Evolutionary conservation across 2,797 vertebrate species (phyloP).

Genomic region (Ciconia nigra): DNA sequence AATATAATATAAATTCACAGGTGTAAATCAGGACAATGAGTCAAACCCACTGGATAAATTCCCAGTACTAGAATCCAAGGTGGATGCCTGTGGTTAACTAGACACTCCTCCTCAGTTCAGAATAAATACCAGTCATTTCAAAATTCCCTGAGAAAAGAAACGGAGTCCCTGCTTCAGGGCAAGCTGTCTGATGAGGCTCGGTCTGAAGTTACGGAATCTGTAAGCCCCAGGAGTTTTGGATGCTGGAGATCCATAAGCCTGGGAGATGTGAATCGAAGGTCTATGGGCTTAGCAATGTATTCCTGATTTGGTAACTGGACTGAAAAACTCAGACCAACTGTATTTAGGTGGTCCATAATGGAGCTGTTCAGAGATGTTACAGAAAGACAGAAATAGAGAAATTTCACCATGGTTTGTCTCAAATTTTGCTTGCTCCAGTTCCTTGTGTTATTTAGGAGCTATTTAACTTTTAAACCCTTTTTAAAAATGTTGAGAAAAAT

Average conservation of each 20-base stretch:
- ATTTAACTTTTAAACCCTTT: neutral
- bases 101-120: neutral
- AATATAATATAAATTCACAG: conserved; percentile 13
- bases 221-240: neutral
- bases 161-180: neutral
- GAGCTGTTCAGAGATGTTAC: neutral
- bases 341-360: neutral
- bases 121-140: conserved; percentile 5
- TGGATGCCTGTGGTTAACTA: conserved; percentile 32
- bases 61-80: neutral
- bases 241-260: neutral
- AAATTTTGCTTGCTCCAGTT: neutral
- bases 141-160: conserved; percentile 19
- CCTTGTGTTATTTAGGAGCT: neutral
- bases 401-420: neutral
- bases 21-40: conserved; percentile 31
- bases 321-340: neutral
- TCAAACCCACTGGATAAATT: neutral
- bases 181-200: neutral
- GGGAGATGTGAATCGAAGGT: neutral
- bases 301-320: neutral
- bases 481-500: neutral
- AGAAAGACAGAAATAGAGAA: neutral
- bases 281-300: neutral
- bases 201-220: neutral